phyloP scores from a whole-genome alignment of 2,797 vertebrate genomes.

The Spheniscus humboldti region DNA sequence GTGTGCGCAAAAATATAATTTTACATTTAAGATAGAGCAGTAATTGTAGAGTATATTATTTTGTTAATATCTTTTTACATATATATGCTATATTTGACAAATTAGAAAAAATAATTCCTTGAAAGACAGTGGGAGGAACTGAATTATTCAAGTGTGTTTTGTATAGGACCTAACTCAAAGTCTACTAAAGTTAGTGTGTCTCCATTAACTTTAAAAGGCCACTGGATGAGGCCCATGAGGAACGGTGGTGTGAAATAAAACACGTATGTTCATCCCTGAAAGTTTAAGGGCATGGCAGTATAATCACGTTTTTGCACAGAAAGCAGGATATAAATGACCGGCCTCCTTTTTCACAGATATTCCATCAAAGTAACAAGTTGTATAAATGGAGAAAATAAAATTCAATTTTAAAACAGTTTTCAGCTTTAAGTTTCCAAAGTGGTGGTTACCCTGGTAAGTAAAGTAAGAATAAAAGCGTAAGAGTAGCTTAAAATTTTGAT shows the following conservation, averaged over 20 bases:
- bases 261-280: neutral
- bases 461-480: neutral
- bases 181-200: neutral
- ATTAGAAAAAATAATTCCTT: neutral
- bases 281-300: neutral
- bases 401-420: slow-evolving; percentile 40
- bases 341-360: slow-evolving; percentile 28
- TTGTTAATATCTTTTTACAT: neutral
- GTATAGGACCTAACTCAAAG: neutral
- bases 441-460: neutral
- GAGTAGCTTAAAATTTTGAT: neutral
- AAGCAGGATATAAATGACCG: neutral
- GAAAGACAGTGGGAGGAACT: neutral
- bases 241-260: neutral
- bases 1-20: neutral
- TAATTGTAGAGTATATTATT: neutral
- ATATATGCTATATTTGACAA: neutral
- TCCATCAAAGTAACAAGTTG: slow-evolving; percentile 25
- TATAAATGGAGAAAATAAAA: slow-evolving; percentile 17
- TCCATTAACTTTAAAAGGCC: neutral
- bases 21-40: neutral
- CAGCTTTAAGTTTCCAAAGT: slow-evolving; percentile 13
- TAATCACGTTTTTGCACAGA: neutral
- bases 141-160: neutral
- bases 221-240: neutral